These are phyloP conservation scores for Cephus pygmeus DNA, from an alignment of 2,888 invertebrate genomes.

Conservation along the genomic window DNA sequence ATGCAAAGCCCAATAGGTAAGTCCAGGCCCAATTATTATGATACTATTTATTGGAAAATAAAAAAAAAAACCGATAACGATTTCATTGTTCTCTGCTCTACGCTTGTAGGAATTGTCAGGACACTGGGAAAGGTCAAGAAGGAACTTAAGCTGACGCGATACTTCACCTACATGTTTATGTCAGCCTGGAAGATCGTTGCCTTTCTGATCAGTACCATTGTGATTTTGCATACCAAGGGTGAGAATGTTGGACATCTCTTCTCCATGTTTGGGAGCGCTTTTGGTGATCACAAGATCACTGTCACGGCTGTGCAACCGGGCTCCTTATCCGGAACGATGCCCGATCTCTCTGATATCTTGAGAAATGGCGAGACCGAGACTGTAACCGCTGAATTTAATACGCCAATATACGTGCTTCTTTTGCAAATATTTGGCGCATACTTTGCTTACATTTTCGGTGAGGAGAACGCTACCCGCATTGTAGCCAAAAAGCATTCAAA, in stretches of 20 bases:
- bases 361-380: constrained; percentile 81
- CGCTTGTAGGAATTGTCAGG: constrained; percentile 73
- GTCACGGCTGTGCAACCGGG: constrained; percentile 75
- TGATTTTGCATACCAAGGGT: constrained; percentile 80
- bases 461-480: constrained; percentile 29
- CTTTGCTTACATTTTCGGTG: constrained; percentile 88
- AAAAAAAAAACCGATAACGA: neutral
- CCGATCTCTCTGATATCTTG: constrained; percentile 81
- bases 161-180: constrained; percentile 90
- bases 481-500: neutral
- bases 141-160: constrained; percentile 82
- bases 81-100: neutral
- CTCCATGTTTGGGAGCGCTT: constrained; percentile 78
- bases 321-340: constrained; percentile 65
- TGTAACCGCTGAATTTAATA: constrained; percentile 77
- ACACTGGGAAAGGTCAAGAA: constrained; percentile 82
- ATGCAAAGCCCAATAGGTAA: constrained; percentile 84
- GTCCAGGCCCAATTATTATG: neutral
- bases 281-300: constrained; percentile 82
- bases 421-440: constrained; percentile 87
- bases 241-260: constrained; percentile 84
- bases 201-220: constrained; percentile 80
- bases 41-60: neutral
- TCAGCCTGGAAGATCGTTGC: constrained; percentile 91
- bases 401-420: constrained; percentile 80